Evolutionary conservation across 1,140 invertebrate species (phyloP).

Genomic region (Stegodyphus mimosarum): DNA sequence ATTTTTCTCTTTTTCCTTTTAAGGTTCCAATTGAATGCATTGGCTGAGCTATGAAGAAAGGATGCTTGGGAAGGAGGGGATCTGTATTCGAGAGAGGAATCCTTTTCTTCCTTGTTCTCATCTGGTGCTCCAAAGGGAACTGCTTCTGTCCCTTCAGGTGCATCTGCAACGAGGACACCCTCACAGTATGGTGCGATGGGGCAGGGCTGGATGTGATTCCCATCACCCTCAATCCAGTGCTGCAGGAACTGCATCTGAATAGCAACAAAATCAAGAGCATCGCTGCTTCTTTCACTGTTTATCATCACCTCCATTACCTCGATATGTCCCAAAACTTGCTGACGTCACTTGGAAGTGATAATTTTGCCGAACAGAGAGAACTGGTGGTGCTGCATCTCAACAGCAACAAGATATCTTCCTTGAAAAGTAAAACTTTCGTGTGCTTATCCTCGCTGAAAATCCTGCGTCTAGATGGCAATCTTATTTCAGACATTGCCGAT

Average conservation of each 20-base stretch:
- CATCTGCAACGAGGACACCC: slow-evolving; percentile 86
- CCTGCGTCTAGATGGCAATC: slow-evolving; percentile 82
- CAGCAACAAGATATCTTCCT: slow-evolving; percentile 57
- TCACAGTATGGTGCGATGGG: slow-evolving; percentile 85
- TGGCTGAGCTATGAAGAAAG: slow-evolving; percentile 31
- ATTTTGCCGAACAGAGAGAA: slow-evolving; percentile 80
- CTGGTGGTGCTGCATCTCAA: slow-evolving; percentile 70
- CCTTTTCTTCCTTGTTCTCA: slow-evolving; percentile 19
- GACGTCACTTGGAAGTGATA: slow-evolving; percentile 75
- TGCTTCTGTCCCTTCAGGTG: slow-evolving; percentile 78
- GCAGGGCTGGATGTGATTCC: slow-evolving; percentile 88
- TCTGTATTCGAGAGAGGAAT: background rate
- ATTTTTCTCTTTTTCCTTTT: background rate
- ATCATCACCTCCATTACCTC: slow-evolving; percentile 82
- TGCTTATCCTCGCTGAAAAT: slow-evolving; percentile 78
- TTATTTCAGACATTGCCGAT: slow-evolving; percentile 80
- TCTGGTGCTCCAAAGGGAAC: background rate
- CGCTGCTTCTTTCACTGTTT: slow-evolving; percentile 87
- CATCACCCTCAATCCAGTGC: slow-evolving; percentile 89
- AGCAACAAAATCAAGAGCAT: slow-evolving; percentile 89
- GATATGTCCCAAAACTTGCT: slow-evolving; percentile 87
- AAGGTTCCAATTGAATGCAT: slow-evolving; percentile 18
- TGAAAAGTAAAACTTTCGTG: slow-evolving; percentile 81
- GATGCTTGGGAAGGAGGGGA: slow-evolving; percentile 29
- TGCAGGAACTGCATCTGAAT: slow-evolving; percentile 83